phyloP scores from a whole-genome alignment of 2,113 vertebrate species.

The Neolamprologus fasciatus region DNA sequence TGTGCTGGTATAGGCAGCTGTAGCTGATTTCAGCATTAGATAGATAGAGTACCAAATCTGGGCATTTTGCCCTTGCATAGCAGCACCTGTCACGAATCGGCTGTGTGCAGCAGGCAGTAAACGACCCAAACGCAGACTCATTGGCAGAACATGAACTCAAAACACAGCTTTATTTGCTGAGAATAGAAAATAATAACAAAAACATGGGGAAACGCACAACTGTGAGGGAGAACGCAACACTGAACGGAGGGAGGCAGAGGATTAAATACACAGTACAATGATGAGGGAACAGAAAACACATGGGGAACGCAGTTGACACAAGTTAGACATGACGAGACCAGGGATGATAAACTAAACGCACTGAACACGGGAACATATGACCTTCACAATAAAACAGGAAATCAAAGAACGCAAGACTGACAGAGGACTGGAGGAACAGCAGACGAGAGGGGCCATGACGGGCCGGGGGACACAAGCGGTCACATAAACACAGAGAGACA shows the following conservation, averaged over 20 bases:
- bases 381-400: background rate
- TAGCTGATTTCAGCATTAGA: background rate
- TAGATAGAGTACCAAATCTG: background rate
- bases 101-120: background rate
- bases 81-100: background rate
- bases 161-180: background rate
- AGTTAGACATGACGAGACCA: background rate
- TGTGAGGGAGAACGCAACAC: background rate
- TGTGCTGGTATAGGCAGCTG: background rate
- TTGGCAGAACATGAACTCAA: background rate
- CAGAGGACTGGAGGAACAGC: background rate
- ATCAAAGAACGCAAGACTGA: background rate
- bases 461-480: background rate
- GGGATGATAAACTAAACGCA: background rate
- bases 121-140: background rate
- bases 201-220: background rate
- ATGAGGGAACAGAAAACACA: background rate
- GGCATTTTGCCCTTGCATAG: background rate
- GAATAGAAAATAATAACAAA: background rate
- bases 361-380: background rate
- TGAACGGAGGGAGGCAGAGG: background rate
- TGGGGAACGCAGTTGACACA: background rate
- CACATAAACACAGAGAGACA: background rate
- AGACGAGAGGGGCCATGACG: background rate
- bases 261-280: background rate